phyloP scores from a whole-genome alignment of 2,888 invertebrate genomes.

The Periphyllus acericola region DNA sequence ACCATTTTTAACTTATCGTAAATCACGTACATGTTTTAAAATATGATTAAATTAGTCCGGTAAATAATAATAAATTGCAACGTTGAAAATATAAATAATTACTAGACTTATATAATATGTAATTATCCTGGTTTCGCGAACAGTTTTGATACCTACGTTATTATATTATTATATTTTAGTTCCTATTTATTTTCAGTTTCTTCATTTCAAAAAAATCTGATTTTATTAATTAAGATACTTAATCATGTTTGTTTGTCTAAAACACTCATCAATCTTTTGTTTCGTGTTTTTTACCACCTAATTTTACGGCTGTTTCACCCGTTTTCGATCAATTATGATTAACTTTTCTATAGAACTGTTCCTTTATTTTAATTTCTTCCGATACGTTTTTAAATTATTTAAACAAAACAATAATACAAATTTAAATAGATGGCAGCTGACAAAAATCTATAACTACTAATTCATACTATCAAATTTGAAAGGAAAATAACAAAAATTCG shows the following conservation, averaged over 20 bases:
- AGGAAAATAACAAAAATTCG: not conserved
- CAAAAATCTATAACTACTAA: not conserved
- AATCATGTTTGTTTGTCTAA: slow-evolving; percentile 1
- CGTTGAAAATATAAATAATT: not conserved
- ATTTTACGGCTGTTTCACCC: not conserved
- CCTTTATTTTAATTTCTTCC: not conserved
- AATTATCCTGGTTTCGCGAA: not conserved
- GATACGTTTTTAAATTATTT: not conserved
- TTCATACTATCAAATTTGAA: not conserved
- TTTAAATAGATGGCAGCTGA: not conserved
- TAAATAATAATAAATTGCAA: not conserved
- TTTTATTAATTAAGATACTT: slow-evolving; percentile 1
- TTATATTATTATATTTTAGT: too few relatives aligned
- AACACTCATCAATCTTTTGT: slow-evolving; percentile 21
- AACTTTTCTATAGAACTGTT: not conserved
- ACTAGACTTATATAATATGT: not conserved
- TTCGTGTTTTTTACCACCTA: not conserved
- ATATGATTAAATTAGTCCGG: not conserved
- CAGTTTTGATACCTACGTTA: too few relatives aligned
- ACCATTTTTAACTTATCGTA: not conserved
- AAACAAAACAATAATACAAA: not conserved
- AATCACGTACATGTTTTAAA: not conserved
- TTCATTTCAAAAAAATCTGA: not conserved
- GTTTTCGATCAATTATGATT: slow-evolving; percentile 14
- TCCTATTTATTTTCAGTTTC: too few relatives aligned